Evolutionary conservation across 2,113 vertebrate genomes (phyloP), one percentile per base, ranked within the genome.

Genomic region (Rutilus rutilus): DNA sequence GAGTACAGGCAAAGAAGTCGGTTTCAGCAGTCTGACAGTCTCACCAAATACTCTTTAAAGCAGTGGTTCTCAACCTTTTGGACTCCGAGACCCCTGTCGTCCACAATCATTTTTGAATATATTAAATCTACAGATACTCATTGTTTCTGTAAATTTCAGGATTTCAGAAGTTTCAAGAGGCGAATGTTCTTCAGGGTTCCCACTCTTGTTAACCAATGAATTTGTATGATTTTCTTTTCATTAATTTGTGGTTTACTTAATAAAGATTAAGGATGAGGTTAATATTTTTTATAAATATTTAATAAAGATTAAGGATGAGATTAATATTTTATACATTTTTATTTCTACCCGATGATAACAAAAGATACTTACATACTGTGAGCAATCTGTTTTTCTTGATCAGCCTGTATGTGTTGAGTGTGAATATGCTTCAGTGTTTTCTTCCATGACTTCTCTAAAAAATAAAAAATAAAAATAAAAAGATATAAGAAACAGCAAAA

Each of bases 401-500:
- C 62, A 15, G 3, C 6, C 71, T 85, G 60, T 60, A 85, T 82
- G 59, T 88, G 91, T 12, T 85, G 74, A 45, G 17, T 92, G 39
- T 19, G 10, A 23, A 93, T 87, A 86, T 90, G 87, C 39, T 88
- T 92, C 39, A 85, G 88, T 52, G 92, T 71, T 11, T 91, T 89
- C 17, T 85, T 89, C 86, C 87, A 92, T 27, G 90, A 88, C 65
- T 89, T 73, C 50, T 88, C 84, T 92, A 64, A 52, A 62, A 78
- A 19, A 85, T 19, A 77, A 9, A 30, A n/a, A 17, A 62, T 33
- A 42, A 7, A 1, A 39, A 39, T 6, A 23, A 25, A 2, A 7
- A 39, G 9, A 60, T 5, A 30, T 30, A n/a, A 71, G 15, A 76
- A 11, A 73, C 54, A 42, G 5, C 17, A 77, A 57, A 52, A 57